Conservation (phyloP, 2,797 vertebrate species). For the Mus minutoides region DNA sequence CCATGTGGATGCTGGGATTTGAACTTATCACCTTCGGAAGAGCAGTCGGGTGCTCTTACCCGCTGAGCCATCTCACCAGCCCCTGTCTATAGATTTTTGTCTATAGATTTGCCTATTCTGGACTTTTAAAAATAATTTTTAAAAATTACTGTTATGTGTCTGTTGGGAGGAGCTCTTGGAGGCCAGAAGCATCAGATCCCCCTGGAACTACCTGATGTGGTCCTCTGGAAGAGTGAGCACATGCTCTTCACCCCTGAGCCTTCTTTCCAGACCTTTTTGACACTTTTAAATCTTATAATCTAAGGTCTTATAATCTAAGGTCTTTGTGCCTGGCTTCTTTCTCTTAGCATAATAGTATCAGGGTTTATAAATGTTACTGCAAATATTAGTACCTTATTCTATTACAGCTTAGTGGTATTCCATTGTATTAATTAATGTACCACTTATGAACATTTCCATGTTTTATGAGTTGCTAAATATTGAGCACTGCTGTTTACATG, state of each 20-base stretch:
- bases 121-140: not conserved
- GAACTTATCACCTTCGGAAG: too few species aligned
- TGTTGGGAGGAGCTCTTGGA: not conserved
- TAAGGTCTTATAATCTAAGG: not conserved
- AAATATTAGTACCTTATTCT: not conserved
- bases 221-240: not conserved
- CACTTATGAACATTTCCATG: not conserved
- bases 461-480: conserved; percentile 8
- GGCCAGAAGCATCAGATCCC: not conserved
- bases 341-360: conserved; percentile 22
- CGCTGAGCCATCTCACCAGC: too few species aligned
- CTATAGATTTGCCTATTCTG: not conserved
- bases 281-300: too few species aligned
- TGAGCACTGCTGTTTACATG: not conserved
- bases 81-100: too few species aligned
- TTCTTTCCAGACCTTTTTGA: not conserved
- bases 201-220: not conserved
- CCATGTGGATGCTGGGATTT: too few species aligned
- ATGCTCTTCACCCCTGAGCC: not conserved
- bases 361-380: not conserved
- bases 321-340: conserved; percentile 37
- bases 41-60: too few species aligned
- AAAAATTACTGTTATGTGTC: not conserved
- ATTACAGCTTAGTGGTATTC: conserved; percentile 12
- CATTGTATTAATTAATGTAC: not conserved